These are phyloP conservation scores for Cistogaster globosa DNA, from an alignment of 2,888 invertebrate species.

Conservation along the genomic window DNA sequence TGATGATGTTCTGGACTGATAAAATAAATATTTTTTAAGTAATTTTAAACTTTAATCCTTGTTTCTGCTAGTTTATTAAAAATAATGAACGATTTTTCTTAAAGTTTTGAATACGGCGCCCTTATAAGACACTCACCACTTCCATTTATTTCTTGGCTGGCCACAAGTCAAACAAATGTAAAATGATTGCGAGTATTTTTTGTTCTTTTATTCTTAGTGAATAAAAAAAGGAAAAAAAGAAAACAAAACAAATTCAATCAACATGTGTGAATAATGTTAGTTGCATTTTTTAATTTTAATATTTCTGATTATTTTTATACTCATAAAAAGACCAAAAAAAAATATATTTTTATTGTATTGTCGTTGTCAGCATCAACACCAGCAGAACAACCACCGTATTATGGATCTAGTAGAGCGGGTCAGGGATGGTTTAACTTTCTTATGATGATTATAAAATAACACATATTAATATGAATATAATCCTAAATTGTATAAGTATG, in stretches of 20 bases:
- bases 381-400: constrained; percentile 19
- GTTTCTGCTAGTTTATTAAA: no score
- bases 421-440: constrained; percentile 63
- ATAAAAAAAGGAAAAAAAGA: constrained; percentile 5
- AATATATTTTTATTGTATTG: constrained; percentile 19
- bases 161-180: constrained; percentile 61
- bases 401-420: constrained; percentile 33
- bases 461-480: not conserved
- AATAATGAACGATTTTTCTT: no score
- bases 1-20: no score
- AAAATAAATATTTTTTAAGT: no score
- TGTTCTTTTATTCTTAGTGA: constrained; percentile 22
- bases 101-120: not conserved
- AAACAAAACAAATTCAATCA: constrained; percentile 29
- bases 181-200: constrained; percentile 45
- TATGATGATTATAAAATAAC: constrained; percentile 45
- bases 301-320: constrained; percentile 63
- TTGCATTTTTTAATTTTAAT: constrained; percentile 63
- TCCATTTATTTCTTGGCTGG: constrained; percentile 11
- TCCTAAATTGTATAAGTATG: not conserved
- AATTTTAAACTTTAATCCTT: no score
- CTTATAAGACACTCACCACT: not conserved
- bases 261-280: constrained; percentile 66
- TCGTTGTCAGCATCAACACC: constrained; percentile 19
- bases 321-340: constrained; percentile 17